A percentile compares a stretch with the other conserved stretches of the same genome.
These are phyloP conservation scores for Agrochola macilenta DNA, from an alignment of 2,888 invertebrate species.

Conservation along the genomic window DNA sequence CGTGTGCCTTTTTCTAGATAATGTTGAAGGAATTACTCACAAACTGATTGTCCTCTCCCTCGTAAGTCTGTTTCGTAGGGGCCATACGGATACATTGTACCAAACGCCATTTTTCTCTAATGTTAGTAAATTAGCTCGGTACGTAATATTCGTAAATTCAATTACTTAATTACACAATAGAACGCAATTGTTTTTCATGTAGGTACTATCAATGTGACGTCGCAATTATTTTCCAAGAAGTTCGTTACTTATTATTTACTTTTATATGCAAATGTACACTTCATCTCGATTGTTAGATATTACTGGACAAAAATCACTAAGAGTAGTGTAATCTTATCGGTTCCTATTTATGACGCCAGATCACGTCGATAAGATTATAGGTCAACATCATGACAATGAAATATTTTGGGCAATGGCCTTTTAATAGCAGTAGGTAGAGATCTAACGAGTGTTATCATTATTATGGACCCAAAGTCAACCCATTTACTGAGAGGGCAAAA, in stretches of 20 bases:
- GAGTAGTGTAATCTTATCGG: constrained; percentile 58
- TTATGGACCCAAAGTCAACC: constrained; percentile 4
- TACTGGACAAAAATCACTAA: constrained; percentile 44
- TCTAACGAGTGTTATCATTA: constrained; percentile 8
- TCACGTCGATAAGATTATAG: constrained; percentile 41
- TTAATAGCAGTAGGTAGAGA: background rate
- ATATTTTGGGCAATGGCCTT: constrained; percentile 32
- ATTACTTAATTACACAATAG: constrained; percentile 13
- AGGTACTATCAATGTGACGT: constrained; percentile 5
- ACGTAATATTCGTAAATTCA: constrained; percentile 2
- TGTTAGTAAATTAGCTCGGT: background rate
- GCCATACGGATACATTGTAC: constrained; percentile 19
- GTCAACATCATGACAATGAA: constrained; percentile 64
- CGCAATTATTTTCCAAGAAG: constrained; percentile 7
- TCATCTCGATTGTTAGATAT: constrained; percentile 59
- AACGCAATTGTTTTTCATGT: constrained; percentile 3
- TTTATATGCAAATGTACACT: constrained; percentile 34
- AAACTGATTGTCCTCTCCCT: constrained; percentile 35
- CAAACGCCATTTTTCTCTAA: constrained; percentile 37
- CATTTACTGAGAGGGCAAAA: constrained; percentile 1
- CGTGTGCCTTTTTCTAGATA: background rate
- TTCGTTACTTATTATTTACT: constrained; percentile 7
- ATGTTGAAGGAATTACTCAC: constrained; percentile 38
- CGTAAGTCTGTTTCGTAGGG: constrained; percentile 23
- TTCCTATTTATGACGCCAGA: constrained; percentile 30